A percentile compares a stretch with the other conserved stretches of the same genome.
These are phyloP conservation scores for Minunthozetes semirufus DNA, from an alignment of 2,888 invertebrate species.

Conservation along the genomic window DNA sequence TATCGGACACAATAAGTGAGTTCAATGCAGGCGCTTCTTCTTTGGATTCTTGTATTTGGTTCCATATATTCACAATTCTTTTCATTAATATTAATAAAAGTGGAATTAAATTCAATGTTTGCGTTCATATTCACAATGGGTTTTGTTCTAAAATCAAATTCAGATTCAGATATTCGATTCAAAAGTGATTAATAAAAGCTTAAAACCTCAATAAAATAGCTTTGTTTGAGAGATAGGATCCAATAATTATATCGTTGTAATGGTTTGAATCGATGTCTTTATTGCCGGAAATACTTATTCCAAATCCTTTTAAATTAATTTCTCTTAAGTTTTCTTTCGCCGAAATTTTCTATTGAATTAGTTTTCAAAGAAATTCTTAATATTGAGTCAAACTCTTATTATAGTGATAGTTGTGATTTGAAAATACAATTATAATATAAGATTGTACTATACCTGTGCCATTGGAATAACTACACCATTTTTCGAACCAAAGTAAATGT, in stretches of 20 bases:
- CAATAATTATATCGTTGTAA: slow-evolving; percentile 29
- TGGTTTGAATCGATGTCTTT: slow-evolving; percentile 27
- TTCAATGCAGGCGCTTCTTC: slow-evolving; percentile 40
- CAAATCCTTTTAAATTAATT: slow-evolving; percentile 12
- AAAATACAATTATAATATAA: no score
- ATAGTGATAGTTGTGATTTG: background rate
- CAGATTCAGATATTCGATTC: background rate
- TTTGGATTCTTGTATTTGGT: background rate
- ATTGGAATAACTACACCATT: background rate
- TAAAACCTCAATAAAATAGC: slow-evolving; percentile 18
- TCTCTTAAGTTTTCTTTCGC: slow-evolving; percentile 1
- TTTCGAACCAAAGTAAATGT: background rate
- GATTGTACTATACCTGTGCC: no score
- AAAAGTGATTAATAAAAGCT: background rate
- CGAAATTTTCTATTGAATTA: slow-evolving; percentile 9
- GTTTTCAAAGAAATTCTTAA: background rate
- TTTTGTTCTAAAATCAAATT: slow-evolving; percentile 15
- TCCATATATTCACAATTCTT: slow-evolving; percentile 39
- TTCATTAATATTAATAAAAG: slow-evolving; percentile 47
- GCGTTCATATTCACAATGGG: slow-evolving; percentile 40
- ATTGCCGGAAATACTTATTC: slow-evolving; percentile 21
- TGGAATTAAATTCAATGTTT: slow-evolving; percentile 46
- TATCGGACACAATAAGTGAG: slow-evolving; percentile 44
- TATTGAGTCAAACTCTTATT: background rate
- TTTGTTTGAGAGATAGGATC: slow-evolving; percentile 27